These are phyloP conservation scores for Protula sp. DNA, from an alignment of 2,888 invertebrate genomes.

Conservation along the genomic window DNA sequence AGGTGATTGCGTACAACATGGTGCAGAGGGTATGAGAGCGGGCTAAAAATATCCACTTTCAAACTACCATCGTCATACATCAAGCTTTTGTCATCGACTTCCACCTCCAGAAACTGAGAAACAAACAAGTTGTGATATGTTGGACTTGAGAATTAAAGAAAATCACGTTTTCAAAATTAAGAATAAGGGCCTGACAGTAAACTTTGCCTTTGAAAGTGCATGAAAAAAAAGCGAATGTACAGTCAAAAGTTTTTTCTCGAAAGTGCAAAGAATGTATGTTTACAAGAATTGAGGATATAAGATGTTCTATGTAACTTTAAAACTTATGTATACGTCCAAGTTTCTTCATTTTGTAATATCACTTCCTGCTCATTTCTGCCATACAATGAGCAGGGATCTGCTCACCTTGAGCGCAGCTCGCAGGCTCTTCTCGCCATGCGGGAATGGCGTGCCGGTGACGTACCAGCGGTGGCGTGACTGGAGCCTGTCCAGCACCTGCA, in stretches of 20 bases:
- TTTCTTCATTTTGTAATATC: no score
- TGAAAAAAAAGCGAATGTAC: no score
- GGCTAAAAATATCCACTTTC: slow-evolving; percentile 2
- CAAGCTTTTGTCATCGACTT: slow-evolving; percentile 7
- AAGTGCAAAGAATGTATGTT: no score
- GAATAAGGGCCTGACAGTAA: no score
- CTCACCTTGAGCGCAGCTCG: slow-evolving; percentile 10
- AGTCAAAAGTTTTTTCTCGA: no score
- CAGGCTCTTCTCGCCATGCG: slow-evolving; percentile 6
- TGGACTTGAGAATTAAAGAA: neutral
- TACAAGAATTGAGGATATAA: no score
- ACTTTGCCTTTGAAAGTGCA: no score
- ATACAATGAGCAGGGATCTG: no score
- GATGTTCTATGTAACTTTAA: no score
- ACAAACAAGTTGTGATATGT: neutral
- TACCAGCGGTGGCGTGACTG: slow-evolving; percentile 7
- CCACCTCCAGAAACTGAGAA: slow-evolving; percentile 8
- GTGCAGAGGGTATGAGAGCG: neutral
- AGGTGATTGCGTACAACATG: slow-evolving; percentile 1
- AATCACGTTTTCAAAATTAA: no score
- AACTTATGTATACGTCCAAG: no score
- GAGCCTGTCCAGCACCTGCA: slow-evolving; percentile 1
- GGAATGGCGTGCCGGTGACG: slow-evolving; percentile 14
- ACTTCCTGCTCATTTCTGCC: no score
- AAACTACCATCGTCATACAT: slow-evolving; percentile 4